A percentile compares a stretch with the other conserved stretches of the same genome.
These are phyloP conservation scores for Pangasius mekongensis DNA, from an alignment of 2,797 vertebrate genomes.

Conservation along the genomic window DNA sequence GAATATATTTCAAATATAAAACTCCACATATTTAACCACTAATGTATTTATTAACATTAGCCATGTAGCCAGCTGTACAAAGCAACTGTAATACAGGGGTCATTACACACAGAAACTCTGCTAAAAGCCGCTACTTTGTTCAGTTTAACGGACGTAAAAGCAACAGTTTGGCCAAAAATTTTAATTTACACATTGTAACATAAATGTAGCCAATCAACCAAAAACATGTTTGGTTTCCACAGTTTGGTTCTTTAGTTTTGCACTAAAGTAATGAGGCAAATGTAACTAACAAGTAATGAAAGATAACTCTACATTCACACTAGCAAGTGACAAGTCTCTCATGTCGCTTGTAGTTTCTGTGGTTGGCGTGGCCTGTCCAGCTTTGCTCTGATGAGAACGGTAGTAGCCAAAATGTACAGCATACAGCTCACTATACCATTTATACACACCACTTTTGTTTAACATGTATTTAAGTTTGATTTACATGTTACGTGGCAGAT, in stretches of 20 bases:
- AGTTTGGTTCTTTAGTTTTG: not conserved
- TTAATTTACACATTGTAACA: no score
- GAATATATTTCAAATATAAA: not conserved
- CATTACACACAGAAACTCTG: not conserved
- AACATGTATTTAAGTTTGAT: not conserved
- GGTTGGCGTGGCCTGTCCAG: no score
- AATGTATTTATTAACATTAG: conserved; percentile 66
- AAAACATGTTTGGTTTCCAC: not conserved
- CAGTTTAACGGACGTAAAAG: not conserved
- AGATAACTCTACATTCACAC: not conserved
- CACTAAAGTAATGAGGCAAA: not conserved
- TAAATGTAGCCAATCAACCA: not conserved
- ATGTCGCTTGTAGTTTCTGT: not conserved
- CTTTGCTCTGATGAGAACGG: not conserved
- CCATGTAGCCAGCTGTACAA: conserved; percentile 47
- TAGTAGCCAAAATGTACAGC: not conserved
- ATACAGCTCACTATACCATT: not conserved
- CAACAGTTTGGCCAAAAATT: not conserved
- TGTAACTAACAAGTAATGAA: not conserved
- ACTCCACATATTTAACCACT: conserved; percentile 48
- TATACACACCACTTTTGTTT: not conserved
- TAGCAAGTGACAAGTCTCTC: not conserved
- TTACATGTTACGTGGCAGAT: not conserved
- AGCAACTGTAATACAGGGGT: conserved; percentile 8
- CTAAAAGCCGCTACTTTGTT: not conserved